Evolutionary conservation across 1,140 invertebrate species (phyloP).

Genomic region (Homarus americanus): DNA sequence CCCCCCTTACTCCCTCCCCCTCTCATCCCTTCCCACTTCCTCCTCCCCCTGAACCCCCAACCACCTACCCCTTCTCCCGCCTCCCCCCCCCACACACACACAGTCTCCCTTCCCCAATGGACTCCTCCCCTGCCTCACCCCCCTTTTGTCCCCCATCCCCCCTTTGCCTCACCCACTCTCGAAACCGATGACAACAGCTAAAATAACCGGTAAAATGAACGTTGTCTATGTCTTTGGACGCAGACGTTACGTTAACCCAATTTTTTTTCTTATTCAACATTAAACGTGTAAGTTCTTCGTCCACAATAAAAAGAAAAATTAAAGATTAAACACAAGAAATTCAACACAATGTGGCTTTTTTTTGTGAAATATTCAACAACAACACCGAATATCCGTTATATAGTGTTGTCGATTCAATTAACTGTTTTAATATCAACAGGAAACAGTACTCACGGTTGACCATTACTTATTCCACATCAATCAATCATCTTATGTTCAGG

Average conservation of each 20-base stretch:
- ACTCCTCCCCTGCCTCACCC: neutral
- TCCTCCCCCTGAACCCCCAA: neutral
- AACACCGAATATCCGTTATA: too few species aligned
- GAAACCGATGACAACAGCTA: conserved; percentile 37
- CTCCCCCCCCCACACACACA: too few species aligned
- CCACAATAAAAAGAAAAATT: neutral
- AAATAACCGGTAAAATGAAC: conserved; percentile 12
- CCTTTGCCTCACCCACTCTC: neutral
- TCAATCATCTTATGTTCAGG: too few species aligned
- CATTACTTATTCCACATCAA: too few species aligned
- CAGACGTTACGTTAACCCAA: neutral
- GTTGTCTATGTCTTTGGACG: neutral
- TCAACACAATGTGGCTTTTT: too few species aligned
- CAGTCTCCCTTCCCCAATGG: neutral
- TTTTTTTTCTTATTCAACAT: neutral
- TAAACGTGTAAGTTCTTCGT: neutral
- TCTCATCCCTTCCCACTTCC: neutral
- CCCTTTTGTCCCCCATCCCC: conserved; percentile 8
- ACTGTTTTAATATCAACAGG: too few species aligned
- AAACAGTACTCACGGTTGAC: too few species aligned
- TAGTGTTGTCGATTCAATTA: too few species aligned
- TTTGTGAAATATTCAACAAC: too few species aligned
- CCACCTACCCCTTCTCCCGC: neutral
- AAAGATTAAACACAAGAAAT: too few species aligned
- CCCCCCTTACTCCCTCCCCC: neutral